A percentile compares a stretch with the other conserved stretches of the same genome.
These are phyloP conservation scores for Drosophila lowei DNA, from an alignment of 1,140 invertebrate genomes.

Conservation along the genomic window DNA sequence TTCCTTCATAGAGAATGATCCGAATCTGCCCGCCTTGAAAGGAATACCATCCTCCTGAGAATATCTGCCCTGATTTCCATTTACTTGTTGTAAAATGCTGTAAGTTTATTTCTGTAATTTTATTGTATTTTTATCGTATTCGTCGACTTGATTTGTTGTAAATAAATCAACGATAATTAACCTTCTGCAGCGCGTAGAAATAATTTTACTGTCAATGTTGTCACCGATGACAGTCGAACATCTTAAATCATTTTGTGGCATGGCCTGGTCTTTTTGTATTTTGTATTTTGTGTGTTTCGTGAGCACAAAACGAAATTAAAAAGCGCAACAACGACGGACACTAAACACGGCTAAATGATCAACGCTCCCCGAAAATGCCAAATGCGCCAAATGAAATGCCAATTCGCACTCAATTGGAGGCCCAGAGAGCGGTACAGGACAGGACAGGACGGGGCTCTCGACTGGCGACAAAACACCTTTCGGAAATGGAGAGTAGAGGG, in stretches of 20 bases:
- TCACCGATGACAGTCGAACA: conserved; percentile 77
- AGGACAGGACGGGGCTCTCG: neutral
- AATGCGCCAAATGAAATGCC: conserved; percentile 79
- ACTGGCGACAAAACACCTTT: conserved; percentile 70
- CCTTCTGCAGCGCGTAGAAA: conserved; percentile 74
- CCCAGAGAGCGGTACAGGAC: neutral
- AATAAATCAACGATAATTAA: conserved; percentile 82
- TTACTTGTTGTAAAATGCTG: neutral
- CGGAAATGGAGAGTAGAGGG: conserved; percentile 14
- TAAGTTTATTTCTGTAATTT: conserved; percentile 11
- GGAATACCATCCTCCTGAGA: too few relatives aligned
- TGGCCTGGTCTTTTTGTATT: conserved; percentile 1
- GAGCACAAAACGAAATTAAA: conserved; percentile 66
- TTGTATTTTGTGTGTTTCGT: conserved; percentile 20
- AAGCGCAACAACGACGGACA: conserved; percentile 65
- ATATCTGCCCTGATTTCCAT: neutral
- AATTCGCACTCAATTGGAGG: conserved; percentile 72
- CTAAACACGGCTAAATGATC: conserved; percentile 76
- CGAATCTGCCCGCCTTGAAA: too few relatives aligned
- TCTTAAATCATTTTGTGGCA: conserved; percentile 77
- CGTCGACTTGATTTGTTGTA: conserved; percentile 48
- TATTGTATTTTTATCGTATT: conserved; percentile 12
- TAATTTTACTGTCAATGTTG: conserved; percentile 81
- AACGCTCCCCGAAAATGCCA: conserved; percentile 71
- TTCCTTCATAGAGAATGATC: too few relatives aligned